Percentiles rank a stretch among this genome's conserved stretches.
Conservation (phyloP, 2,888 invertebrate genomes). For the Plagodis dolabraria region DNA sequence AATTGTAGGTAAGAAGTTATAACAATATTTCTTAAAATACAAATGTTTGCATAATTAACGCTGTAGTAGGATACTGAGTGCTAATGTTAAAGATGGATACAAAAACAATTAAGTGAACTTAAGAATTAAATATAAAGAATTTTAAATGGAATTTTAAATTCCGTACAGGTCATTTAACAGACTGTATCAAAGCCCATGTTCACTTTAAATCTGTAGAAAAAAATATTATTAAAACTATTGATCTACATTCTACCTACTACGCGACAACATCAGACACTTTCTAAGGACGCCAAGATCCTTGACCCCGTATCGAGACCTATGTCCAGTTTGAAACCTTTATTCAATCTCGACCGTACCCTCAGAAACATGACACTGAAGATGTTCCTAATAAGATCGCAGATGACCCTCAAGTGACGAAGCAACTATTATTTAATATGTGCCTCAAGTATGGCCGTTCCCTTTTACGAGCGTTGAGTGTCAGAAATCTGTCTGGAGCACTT, state of each 20-base stretch:
- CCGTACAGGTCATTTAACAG: too few relatives aligned
- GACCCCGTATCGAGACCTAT: conserved; percentile 23
- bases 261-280: conserved; percentile 1
- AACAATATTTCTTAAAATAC: too few relatives aligned
- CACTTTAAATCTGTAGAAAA: not conserved
- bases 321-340: conserved; percentile 38
- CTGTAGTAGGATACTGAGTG: too few relatives aligned
- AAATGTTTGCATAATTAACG: too few relatives aligned
- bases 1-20: too few relatives aligned
- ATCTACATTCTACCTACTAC: conserved; percentile 1
- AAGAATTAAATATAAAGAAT: too few relatives aligned
- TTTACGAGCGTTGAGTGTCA: conserved; percentile 59
- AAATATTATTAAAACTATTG: too few relatives aligned
- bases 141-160: too few relatives aligned
- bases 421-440: not conserved
- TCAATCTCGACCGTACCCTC: conserved; percentile 49
- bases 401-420: conserved; percentile 53
- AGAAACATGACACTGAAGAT: conserved; percentile 48
- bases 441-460: conserved; percentile 45
- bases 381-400: conserved; percentile 53
- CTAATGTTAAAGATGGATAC: too few relatives aligned
- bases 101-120: too few relatives aligned
- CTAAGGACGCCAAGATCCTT: conserved; percentile 4
- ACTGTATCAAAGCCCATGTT: not conserved
- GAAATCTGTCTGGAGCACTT: too few relatives aligned